phyloP scores from a whole-genome alignment of 2,113 vertebrate species.

The Muscicapa adusta region DNA sequence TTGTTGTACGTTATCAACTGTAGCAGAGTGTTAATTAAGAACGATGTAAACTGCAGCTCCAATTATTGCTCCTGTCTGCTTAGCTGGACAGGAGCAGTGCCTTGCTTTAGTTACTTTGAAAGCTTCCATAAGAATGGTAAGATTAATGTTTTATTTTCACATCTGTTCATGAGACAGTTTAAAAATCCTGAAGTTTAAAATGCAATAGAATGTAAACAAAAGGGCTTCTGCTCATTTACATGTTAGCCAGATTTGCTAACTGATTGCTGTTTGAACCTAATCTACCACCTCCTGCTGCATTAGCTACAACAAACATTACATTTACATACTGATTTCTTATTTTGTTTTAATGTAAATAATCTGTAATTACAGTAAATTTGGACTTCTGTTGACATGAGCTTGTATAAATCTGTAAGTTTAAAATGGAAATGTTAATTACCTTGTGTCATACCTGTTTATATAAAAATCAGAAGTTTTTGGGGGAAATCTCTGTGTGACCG shows the following conservation, averaged over 20 bases:
- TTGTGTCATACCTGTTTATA: slow-evolving; percentile 86
- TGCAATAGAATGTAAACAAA: slow-evolving; percentile 77
- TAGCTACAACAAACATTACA: slow-evolving; percentile 99
- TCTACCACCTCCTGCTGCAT: slow-evolving; percentile 84
- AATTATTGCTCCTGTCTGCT: slow-evolving; percentile 69
- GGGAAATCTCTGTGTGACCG: slow-evolving; percentile 7
- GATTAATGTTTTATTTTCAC: slow-evolving; percentile 76
- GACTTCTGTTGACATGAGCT: slow-evolving; percentile 98
- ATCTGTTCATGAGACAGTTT: slow-evolving; percentile 73
- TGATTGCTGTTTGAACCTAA: slow-evolving; percentile 83
- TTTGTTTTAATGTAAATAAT: slow-evolving; percentile 99
- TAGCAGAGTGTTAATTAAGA: slow-evolving; percentile 78
- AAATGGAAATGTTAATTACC: slow-evolving; percentile 95
- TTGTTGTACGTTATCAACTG: slow-evolving; percentile 66
- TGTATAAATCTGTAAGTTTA: slow-evolving; percentile 95
- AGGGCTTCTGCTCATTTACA: slow-evolving; percentile 76
- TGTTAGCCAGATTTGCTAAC: slow-evolving; percentile 79
- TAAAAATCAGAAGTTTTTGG: slow-evolving; percentile 65
- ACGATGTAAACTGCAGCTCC: slow-evolving; percentile 62
- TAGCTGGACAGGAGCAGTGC: slow-evolving; percentile 67
- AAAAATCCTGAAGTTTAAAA: slow-evolving; percentile 77
- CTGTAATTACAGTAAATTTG: slow-evolving; percentile 99
- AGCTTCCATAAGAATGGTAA: slow-evolving; percentile 58
- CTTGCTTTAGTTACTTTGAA: slow-evolving; percentile 69
- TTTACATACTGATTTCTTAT: slow-evolving; percentile 99